Conservation (phyloP, 2,888 invertebrate genomes). For the Scaeva pyrastri region DNA sequence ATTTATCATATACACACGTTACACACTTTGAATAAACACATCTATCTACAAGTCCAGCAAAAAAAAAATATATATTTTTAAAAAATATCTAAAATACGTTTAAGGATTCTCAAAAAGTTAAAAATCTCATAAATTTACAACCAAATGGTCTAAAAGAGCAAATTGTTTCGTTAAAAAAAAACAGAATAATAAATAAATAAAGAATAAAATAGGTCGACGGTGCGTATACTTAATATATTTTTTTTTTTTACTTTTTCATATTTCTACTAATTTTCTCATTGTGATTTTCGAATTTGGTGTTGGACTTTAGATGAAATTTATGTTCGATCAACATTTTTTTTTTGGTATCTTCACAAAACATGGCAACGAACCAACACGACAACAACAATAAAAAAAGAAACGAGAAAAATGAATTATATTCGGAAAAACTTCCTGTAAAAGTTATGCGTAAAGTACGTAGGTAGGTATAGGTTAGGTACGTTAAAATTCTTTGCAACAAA, state of each 20-base stretch:
- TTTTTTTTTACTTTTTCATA: not conserved
- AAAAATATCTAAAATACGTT: not conserved
- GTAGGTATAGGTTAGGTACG: conserved; percentile 2
- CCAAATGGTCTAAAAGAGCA: conserved; percentile 62
- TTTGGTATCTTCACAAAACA: conserved; percentile 50
- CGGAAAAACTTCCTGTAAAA: not conserved
- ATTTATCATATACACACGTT: conserved; percentile 51
- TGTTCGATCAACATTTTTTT: conserved; percentile 38
- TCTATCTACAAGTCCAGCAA: not conserved
- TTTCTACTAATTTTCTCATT: conserved; percentile 11
- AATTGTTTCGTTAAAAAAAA: conserved; percentile 61
- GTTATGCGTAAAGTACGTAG: conserved; percentile 3
- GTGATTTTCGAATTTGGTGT: conserved; percentile 24
- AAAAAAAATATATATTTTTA: conserved; percentile 2
- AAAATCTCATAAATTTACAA: conserved; percentile 62
- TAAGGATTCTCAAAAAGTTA: conserved; percentile 34
- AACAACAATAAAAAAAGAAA: not conserved
- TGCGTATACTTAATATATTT: conserved; percentile 65
- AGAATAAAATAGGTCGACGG: conserved; percentile 48
- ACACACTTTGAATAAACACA: conserved; percentile 22
- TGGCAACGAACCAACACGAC: not conserved
- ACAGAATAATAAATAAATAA: no score
- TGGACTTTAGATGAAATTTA: conserved; percentile 41
- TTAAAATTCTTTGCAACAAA: conserved; percentile 61
- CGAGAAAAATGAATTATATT: conserved; percentile 10